A percentile compares a stretch with the other conserved stretches of the same genome.
phyloP scores from a whole-genome alignment of 2,113 vertebrate genomes.

The Passer domesticus region DNA sequence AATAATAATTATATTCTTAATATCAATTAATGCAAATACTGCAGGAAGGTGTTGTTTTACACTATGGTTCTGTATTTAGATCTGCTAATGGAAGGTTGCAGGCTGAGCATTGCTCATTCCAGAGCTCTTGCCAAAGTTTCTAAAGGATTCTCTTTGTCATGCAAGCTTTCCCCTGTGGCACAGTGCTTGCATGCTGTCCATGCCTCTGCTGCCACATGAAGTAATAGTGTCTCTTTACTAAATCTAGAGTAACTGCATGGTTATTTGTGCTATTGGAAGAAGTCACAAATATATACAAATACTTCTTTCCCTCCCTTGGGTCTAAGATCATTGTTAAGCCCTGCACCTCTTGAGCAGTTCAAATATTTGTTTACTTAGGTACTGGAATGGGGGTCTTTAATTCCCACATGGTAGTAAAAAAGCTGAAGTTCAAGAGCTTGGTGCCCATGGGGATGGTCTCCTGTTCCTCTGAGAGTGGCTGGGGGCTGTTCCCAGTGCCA shows the following conservation, averaged over 20 bases:
- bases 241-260: background rate
- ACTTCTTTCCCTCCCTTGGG: background rate
- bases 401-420: background rate
- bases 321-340: background rate
- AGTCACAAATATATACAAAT: background rate
- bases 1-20: background rate
- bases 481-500: background rate
- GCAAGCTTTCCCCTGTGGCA: background rate
- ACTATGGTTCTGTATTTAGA: constrained; percentile 46
- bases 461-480: background rate
- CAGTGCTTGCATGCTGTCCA: background rate
- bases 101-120: constrained; percentile 38
- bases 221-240: constrained; percentile 4
- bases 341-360: background rate
- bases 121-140: constrained; percentile 54
- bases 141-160: constrained; percentile 45
- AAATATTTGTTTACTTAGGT: background rate
- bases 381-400: background rate
- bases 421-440: background rate
- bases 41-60: constrained; percentile 38
- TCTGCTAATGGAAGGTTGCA: constrained; percentile 31
- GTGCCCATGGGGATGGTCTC: background rate
- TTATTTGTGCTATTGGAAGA: background rate
- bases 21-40: background rate
- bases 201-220: constrained; percentile 9